Evolutionary conservation across 2,888 invertebrate species (phyloP).

Genomic region (Adineta ricciae): DNA sequence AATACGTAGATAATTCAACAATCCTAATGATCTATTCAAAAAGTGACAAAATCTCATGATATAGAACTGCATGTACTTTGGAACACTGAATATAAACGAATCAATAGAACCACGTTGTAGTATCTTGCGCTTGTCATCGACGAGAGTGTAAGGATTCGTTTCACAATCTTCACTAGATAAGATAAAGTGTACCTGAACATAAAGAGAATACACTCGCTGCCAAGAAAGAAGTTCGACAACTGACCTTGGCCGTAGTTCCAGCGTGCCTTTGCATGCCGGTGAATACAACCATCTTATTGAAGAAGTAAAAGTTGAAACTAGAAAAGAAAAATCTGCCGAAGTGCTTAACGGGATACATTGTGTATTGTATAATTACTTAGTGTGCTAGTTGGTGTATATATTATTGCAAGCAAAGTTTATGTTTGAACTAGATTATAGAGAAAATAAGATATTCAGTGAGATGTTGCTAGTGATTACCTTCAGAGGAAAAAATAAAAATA

Average conservation of each 20-base stretch:
- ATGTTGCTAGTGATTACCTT: too few relatives aligned
- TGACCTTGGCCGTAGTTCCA: conserved; percentile 48
- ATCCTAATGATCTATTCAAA: conserved; percentile 36
- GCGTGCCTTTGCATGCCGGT: conserved; percentile 49
- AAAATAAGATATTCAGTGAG: too few relatives aligned
- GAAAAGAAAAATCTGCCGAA: too few relatives aligned
- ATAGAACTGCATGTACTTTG: conserved; percentile 34
- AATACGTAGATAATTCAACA: conserved; percentile 36
- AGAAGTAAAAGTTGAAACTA: too few relatives aligned
- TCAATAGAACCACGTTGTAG: conserved; percentile 48
- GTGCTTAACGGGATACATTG: too few relatives aligned
- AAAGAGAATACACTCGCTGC: conserved; percentile 16
- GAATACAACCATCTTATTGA: conserved; percentile 49
- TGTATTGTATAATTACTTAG: too few relatives aligned
- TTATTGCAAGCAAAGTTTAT: too few relatives aligned
- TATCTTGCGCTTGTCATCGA: conserved; percentile 47
- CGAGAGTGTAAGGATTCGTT: conserved; percentile 48
- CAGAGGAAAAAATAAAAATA: too few relatives aligned
- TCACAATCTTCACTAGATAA: conserved; percentile 38
- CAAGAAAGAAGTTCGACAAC: conserved; percentile 27
- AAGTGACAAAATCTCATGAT: not conserved
- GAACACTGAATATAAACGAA: conserved; percentile 49
- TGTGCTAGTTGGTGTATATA: too few relatives aligned
- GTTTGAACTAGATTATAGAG: too few relatives aligned
- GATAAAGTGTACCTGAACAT: not conserved